A percentile compares a stretch with the other conserved stretches of the same genome.
phyloP scores from a whole-genome alignment of 2,797 vertebrate species.

The Crenuchus spilurus region DNA sequence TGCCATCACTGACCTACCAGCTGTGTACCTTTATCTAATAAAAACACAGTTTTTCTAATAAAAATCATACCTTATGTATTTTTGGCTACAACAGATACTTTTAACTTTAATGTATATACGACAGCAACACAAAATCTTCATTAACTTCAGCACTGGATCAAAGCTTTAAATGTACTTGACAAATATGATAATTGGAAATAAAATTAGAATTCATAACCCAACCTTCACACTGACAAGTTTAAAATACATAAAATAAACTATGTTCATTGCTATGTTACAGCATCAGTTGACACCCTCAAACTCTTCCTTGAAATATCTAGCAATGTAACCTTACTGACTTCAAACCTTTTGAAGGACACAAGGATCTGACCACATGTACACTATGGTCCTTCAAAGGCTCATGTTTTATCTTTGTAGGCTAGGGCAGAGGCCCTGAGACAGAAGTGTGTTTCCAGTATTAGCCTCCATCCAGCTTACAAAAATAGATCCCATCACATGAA shows the following conservation, averaged over 20 bases:
- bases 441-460: constrained; percentile 37
- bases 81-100: too few species aligned
- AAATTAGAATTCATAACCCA: not conserved
- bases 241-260: too few species aligned
- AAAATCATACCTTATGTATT: too few species aligned
- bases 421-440: not conserved
- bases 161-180: too few species aligned
- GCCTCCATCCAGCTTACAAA: constrained; percentile 34
- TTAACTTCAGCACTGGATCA: too few species aligned
- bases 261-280: not conserved
- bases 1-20: too few species aligned
- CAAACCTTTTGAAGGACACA: not conserved
- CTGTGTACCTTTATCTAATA: too few species aligned
- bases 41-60: too few species aligned
- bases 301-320: not conserved
- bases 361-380: constrained; percentile 2
- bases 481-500: constrained; percentile 61
- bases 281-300: not conserved
- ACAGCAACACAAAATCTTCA: too few species aligned
- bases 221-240: not conserved
- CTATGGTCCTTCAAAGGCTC: constrained; percentile 12
- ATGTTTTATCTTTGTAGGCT: constrained; percentile 26
- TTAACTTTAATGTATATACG: too few species aligned
- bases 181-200: not conserved
- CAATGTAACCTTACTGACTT: not conserved